Base-by-base conservation (phyloP, 2,113 vertebrate genomes). In the Piprites chloris region DNA sequence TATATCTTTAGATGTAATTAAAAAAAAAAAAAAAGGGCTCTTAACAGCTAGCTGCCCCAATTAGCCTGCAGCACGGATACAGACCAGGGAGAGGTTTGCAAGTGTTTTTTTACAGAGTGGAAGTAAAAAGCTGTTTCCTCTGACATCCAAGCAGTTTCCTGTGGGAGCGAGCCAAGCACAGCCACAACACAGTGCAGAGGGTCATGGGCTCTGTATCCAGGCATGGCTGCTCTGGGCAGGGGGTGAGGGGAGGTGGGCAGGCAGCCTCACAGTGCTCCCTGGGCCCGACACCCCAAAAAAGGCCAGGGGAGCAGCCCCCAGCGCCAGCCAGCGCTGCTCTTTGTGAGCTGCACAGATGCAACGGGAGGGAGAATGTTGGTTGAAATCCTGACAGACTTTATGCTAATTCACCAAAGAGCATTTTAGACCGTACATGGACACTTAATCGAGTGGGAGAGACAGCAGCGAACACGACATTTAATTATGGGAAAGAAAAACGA, bases 401-500 rank as follows among this genome's bases (percentile, higher is more conserved):
- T 90, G 68, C 56, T 84, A 93, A 93, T 90, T 81, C 83, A 87
- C 83, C 79, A 72, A 95, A 84, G 65, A 95, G 65, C 84, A 56
- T 84, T 92, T 90, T 52, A 94, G 80, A 87, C 73, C 80, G 20
- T 92, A 56, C 83, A 74, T 0, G 5, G 87, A 78, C 76, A 74
- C 92, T 86, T 86, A 80, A 84, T 72, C 50, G 19, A 90, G 90
- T 61, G 83, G 83, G 92, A 82, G 76, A 95, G 73, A 92, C 87
- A 94, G 92, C 93, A 81, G 73, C 0, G 2, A 96, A 81, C 90
- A 78, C 17, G 23, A 75, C 83, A 62, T 91, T 96, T 94, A 95
- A 96, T 97, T 94, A 95, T 72, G 83, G 88, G 92, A 93, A 94
- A 95, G 89, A 84, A 93, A 96, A 94, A 88, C 39, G 11, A 78